A percentile compares a stretch with the other conserved stretches of the same genome.
Evolutionary conservation across 2,113 vertebrate species (phyloP).

Genomic region (Apaloderma vittatum): DNA sequence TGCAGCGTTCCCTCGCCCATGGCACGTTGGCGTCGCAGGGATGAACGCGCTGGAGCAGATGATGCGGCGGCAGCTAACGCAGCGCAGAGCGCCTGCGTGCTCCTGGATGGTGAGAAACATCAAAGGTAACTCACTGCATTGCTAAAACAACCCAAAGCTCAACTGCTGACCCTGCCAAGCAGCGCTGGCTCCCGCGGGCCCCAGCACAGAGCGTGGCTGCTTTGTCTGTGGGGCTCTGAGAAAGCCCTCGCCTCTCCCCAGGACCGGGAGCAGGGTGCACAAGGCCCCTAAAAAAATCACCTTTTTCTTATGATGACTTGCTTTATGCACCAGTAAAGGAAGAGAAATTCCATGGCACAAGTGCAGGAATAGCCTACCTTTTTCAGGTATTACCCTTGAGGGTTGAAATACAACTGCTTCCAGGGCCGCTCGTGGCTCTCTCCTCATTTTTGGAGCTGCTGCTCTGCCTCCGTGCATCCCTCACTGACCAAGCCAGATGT

Average conservation of each 20-base stretch:
- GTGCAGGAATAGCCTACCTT: neutral
- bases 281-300: neutral
- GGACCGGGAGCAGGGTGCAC: neutral
- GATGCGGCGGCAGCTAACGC: accelerated
- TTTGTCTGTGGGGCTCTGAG: neutral
- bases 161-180: neutral
- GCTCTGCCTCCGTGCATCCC: neutral
- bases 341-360: neutral
- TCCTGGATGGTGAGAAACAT: neutral
- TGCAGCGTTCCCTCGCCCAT: neutral
- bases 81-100: accelerated
- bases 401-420: neutral
- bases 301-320: neutral
- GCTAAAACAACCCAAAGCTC: neutral
- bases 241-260: neutral
- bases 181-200: neutral
- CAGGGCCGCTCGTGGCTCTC: neutral
- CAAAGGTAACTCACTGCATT: neutral
- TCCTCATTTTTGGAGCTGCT: neutral
- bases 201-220: neutral
- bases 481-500: neutral
- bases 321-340: neutral
- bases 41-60: neutral
- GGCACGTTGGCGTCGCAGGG: accelerated
- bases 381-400: neutral